A percentile compares a stretch with the other conserved stretches of the same genome.
Evolutionary conservation across 2,797 vertebrate species (phyloP).

Genomic region (Danio jaintianensis): DNA sequence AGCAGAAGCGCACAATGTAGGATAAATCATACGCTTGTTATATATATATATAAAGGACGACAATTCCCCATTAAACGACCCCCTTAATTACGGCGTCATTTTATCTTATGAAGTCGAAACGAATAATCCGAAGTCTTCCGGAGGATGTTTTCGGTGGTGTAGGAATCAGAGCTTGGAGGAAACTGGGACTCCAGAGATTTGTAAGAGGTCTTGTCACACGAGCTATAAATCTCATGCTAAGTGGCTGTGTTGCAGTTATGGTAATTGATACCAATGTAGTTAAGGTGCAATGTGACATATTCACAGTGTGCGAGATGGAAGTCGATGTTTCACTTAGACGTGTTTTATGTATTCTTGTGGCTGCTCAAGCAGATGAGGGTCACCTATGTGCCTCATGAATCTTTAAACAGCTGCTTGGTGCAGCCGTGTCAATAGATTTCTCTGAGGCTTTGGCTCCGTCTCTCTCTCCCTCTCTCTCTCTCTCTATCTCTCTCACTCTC

Average conservation of each 20-base stretch:
- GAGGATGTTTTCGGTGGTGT: slow-evolving; percentile 56
- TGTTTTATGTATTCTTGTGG: slow-evolving; percentile 79
- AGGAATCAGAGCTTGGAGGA: slow-evolving; percentile 55
- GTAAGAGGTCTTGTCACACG: slow-evolving; percentile 66
- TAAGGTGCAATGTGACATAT: slow-evolving; percentile 76
- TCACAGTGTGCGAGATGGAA: slow-evolving; percentile 75
- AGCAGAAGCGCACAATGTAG: slow-evolving; percentile 47
- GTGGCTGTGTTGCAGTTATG: slow-evolving; percentile 70
- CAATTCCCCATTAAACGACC: slow-evolving; percentile 59
- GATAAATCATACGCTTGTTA: slow-evolving; percentile 45
- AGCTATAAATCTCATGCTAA: slow-evolving; percentile 77
- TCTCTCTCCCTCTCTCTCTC: slow-evolving; percentile 1
- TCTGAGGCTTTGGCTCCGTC: slow-evolving; percentile 38
- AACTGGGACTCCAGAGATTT: slow-evolving; percentile 65
- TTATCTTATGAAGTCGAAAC: slow-evolving; percentile 66
- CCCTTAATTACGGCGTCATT: slow-evolving; percentile 68
- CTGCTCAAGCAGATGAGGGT: slow-evolving; percentile 74
- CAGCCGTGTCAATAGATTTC: slow-evolving; percentile 66
- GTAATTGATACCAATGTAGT: slow-evolving; percentile 80
- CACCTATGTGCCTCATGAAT: slow-evolving; percentile 82
- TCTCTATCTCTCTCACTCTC: too few species aligned
- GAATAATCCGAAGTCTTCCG: slow-evolving; percentile 62
- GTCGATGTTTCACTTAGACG: slow-evolving; percentile 72
- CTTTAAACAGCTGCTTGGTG: slow-evolving; percentile 79
- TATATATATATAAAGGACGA: slow-evolving; percentile 54